These are phyloP conservation scores for Sarcophaga caerulescens DNA, from an alignment of 2,888 invertebrate genomes.

Conservation along the genomic window DNA sequence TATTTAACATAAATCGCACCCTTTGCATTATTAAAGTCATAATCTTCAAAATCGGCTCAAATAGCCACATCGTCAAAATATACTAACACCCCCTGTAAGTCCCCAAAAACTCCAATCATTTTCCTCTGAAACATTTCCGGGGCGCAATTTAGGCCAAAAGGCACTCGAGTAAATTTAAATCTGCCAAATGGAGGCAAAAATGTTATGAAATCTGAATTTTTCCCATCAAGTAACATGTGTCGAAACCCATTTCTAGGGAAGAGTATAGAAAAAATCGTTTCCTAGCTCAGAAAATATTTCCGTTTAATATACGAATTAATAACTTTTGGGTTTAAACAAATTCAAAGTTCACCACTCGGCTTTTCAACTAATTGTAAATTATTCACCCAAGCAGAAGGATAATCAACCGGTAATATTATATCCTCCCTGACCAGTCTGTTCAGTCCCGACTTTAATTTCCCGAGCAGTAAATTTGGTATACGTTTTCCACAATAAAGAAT, in stretches of 20 bases:
- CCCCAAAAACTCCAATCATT: not conserved
- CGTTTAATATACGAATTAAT: not conserved
- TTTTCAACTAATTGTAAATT: not conserved
- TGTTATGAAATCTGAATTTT: not conserved
- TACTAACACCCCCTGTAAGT: not conserved
- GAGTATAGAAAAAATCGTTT: not conserved
- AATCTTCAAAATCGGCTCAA: not conserved
- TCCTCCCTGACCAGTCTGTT: not conserved
- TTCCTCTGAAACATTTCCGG: not conserved
- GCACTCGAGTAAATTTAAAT: not conserved
- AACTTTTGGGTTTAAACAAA: not conserved
- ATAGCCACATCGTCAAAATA: not conserved
- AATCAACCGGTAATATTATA: not conserved
- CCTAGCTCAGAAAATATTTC: not conserved
- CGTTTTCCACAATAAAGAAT: constrained; percentile 3
- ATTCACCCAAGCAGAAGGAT: not conserved
- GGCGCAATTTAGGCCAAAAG: not conserved
- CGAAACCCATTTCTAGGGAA: not conserved
- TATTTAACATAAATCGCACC: too few species aligned
- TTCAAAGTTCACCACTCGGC: not conserved
- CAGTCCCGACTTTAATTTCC: constrained; percentile 1
- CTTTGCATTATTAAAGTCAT: too few species aligned
- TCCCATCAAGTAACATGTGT: not conserved
- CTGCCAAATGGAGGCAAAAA: not conserved
- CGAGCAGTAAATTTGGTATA: not conserved